Evolutionary conservation across 2,888 invertebrate genomes (phyloP).

Genomic region (Caenorhabditis auriculariae): DNA sequence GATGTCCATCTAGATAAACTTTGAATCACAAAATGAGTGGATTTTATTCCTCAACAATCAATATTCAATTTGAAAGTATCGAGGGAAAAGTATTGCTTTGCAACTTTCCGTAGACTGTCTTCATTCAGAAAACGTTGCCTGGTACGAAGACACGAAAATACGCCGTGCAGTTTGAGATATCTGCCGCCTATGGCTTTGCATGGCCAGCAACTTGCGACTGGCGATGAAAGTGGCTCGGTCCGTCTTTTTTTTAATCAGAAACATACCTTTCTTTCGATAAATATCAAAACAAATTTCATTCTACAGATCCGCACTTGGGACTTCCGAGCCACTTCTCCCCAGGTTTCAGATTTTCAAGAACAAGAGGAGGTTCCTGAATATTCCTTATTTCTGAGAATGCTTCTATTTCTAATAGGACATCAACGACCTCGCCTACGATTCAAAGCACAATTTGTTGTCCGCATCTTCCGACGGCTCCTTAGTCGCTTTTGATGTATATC

Average conservation of each 20-base stretch:
- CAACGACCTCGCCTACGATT: conserved; percentile 37
- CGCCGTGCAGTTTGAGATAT: conserved; percentile 23
- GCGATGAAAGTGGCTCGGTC: conserved; percentile 49
- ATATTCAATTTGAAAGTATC: too few species aligned
- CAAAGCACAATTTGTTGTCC: conserved; percentile 25
- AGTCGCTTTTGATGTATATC: conserved; percentile 35
- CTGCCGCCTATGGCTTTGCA: conserved; percentile 39
- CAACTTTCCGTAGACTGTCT: too few species aligned
- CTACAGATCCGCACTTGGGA: conserved; percentile 51
- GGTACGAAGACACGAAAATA: too few species aligned
- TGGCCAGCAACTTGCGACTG: conserved; percentile 45
- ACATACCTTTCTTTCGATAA: background rate
- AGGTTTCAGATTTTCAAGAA: too few species aligned
- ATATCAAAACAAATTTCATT: background rate
- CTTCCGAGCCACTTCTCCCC: conserved; percentile 33
- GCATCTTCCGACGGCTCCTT: conserved; percentile 41
- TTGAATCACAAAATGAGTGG: too few species aligned
- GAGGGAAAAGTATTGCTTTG: too few species aligned
- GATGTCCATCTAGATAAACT: too few species aligned
- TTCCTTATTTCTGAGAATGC: too few species aligned
- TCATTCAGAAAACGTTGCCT: too few species aligned
- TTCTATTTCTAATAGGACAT: conserved; percentile 45
- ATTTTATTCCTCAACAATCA: too few species aligned
- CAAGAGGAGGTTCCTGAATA: too few species aligned
- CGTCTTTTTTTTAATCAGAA: background rate